A percentile compares a stretch with the other conserved stretches of the same genome.
phyloP scores from a whole-genome alignment of 2,888 invertebrate species.

The Myathropa florea region DNA sequence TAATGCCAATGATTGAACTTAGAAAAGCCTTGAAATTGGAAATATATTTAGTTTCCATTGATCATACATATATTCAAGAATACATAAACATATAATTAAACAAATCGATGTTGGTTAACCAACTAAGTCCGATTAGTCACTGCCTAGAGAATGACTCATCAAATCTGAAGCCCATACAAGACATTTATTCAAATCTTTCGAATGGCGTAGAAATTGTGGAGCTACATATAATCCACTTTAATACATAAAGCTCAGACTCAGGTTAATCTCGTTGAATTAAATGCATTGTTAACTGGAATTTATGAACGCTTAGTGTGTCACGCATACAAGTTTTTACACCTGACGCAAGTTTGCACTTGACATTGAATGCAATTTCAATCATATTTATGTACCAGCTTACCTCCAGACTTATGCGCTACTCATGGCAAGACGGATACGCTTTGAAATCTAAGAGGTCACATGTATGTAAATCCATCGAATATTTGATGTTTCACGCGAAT shows the following conservation, averaged over 20 bases:
- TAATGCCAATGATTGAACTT: too few species aligned
- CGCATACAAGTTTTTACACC: background rate
- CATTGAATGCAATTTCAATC: background rate
- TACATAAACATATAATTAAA: too few species aligned
- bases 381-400: background rate
- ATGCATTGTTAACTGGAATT: background rate
- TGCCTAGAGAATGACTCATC: too few species aligned
- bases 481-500: background rate
- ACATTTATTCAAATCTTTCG: too few species aligned
- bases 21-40: too few species aligned
- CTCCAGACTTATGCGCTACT: background rate
- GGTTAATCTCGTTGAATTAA: background rate
- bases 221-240: too few species aligned
- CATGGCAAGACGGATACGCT: background rate
- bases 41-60: too few species aligned
- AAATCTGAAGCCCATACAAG: too few species aligned
- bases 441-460: background rate
- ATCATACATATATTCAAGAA: too few species aligned
- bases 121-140: too few species aligned
- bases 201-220: too few species aligned
- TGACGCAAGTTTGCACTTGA: background rate
- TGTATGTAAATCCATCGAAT: background rate
- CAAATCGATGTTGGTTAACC: too few species aligned
- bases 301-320: background rate
- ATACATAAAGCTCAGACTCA: background rate